These are phyloP conservation scores for Crossoptilon crossoptilon DNA, from an alignment of 2,797 vertebrate species.

Conservation along the genomic window DNA sequence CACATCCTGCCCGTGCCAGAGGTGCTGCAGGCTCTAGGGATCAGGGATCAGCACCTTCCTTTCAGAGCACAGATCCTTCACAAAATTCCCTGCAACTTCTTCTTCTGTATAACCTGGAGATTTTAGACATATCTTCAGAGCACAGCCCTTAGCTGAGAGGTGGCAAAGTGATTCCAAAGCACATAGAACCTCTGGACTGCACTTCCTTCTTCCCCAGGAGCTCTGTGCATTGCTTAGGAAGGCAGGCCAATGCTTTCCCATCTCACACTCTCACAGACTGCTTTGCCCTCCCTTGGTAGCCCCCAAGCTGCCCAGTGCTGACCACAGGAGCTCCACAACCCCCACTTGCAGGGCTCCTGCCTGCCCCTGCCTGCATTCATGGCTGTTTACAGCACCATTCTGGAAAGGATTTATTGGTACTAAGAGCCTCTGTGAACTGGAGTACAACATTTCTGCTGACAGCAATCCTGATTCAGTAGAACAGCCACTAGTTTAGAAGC, in stretches of 20 bases:
- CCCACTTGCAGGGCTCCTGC: neutral
- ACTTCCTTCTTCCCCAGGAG: neutral
- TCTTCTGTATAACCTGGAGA: neutral
- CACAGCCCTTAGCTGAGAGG: neutral
- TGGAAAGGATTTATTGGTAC: neutral
- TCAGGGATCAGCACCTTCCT: neutral
- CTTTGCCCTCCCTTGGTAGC: neutral
- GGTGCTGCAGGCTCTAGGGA: fast-evolving
- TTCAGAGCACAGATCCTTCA: neutral
- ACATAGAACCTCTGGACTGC: neutral
- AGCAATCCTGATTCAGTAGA: neutral
- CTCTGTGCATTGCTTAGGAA: neutral
- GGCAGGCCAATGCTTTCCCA: neutral
- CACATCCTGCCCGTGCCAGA: neutral
- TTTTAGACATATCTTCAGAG: neutral
- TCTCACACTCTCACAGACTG: neutral
- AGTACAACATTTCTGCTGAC: neutral
- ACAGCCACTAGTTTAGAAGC: neutral
- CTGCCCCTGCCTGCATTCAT: neutral
- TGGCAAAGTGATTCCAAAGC: neutral
- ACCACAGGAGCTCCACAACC: neutral
- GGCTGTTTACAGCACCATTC: neutral
- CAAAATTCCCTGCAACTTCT: neutral
- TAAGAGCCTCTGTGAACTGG: neutral
- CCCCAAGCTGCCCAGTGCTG: neutral